Conservation (phyloP, 2,888 invertebrate species). For the Tribolium freemani region DNA sequence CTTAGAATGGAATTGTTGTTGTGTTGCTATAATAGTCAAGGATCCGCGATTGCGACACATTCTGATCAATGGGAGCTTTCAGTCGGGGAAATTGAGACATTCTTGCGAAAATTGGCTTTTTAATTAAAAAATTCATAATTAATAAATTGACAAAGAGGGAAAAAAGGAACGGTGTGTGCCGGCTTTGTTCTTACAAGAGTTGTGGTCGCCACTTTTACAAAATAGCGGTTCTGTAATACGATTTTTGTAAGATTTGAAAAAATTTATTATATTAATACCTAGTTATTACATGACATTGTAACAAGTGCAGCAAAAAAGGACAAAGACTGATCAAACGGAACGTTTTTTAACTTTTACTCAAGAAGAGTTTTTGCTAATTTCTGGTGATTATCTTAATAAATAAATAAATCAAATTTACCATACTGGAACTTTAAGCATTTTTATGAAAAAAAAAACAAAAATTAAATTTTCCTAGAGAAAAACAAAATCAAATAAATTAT, state of each 20-base stretch:
- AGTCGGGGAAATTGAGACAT: not conserved
- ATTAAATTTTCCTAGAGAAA: too few relatives aligned
- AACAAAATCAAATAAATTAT: too few relatives aligned
- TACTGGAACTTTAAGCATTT: too few relatives aligned
- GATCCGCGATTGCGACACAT: constrained; percentile 24
- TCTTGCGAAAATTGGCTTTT: not conserved
- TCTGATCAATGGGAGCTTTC: constrained; percentile 5
- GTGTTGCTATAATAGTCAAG: constrained; percentile 18
- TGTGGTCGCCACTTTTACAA: not conserved
- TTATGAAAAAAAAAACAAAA: too few relatives aligned
- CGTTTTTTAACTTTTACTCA: too few relatives aligned
- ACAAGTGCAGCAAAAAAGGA: not conserved
- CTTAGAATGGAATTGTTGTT: constrained; percentile 15
- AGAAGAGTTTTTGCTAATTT: too few relatives aligned
- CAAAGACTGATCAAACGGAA: too few relatives aligned
- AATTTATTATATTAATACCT: not conserved
- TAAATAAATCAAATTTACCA: too few relatives aligned
- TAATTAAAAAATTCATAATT: not conserved
- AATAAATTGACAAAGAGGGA: not conserved
- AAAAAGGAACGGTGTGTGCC: not conserved
- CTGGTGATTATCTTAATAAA: too few relatives aligned
- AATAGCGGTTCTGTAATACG: not conserved
- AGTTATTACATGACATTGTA: not conserved
- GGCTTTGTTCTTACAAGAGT: not conserved
- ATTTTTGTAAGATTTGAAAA: not conserved